Conservation (phyloP, 2,797 vertebrate genomes). For the Gallinago solitaria region DNA sequence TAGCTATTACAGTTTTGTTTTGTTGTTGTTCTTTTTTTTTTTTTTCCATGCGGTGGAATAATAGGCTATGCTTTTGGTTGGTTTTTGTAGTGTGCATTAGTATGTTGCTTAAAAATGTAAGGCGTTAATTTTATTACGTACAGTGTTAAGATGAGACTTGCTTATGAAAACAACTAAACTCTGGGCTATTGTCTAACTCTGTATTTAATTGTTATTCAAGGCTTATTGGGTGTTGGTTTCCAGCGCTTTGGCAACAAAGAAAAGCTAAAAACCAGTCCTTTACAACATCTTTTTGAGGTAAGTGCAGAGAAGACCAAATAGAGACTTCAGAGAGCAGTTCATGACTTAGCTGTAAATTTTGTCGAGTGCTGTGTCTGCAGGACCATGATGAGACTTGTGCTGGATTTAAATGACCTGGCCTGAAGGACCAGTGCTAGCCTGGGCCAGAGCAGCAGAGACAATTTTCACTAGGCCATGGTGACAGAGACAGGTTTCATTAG, state of each 20-base stretch:
- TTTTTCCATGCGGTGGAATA: background rate
- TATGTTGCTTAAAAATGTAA: background rate
- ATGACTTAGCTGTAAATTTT: background rate
- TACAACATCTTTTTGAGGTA: constrained; percentile 96
- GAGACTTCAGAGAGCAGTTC: background rate
- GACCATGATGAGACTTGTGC: background rate
- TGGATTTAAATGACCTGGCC: background rate
- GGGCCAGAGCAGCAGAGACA: background rate
- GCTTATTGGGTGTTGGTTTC: constrained; percentile 92
- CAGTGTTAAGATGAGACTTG: background rate
- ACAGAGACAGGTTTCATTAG: background rate
- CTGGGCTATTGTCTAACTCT: constrained; percentile 11
- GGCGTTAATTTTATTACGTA: background rate
- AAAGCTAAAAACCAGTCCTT: constrained; percentile 87
- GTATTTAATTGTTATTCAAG: constrained; percentile 72
- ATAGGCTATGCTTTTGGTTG: background rate
- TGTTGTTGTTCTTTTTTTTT: background rate
- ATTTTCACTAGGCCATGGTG: background rate
- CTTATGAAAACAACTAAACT: background rate
- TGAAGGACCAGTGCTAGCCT: background rate
- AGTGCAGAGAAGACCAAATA: constrained; percentile 52
- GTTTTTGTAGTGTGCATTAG: background rate
- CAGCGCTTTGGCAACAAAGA: constrained; percentile 85
- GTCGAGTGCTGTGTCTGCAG: background rate
- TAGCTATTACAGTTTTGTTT: background rate